Conservation (phyloP, 30 jellyfish, hydroid and myxozoan species). For the Aurelia aurita complex sp. Pacific region DNA sequence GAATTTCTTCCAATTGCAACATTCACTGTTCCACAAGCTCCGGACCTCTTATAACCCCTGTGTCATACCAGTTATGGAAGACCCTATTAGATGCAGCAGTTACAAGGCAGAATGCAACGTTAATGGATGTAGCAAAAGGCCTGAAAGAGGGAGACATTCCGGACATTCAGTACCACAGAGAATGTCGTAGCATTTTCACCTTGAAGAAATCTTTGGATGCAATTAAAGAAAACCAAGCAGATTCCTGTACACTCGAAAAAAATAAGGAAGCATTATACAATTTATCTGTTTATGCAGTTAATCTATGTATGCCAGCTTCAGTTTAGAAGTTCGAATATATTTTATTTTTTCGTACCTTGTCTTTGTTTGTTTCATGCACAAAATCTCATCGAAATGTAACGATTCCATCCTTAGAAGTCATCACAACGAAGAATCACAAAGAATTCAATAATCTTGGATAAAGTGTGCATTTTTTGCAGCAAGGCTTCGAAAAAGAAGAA, state of each 20-base stretch:
- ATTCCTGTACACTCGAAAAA: conserved; percentile 13
- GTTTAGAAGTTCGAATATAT: no score
- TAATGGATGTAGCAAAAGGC: conserved; percentile 1
- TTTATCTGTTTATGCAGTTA: no score
- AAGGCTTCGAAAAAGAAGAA: conserved; percentile 3
- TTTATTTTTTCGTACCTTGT: no score
- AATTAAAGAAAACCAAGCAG: background rate
- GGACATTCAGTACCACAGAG: conserved; percentile 27
- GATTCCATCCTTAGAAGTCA: background rate
- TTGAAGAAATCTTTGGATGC: conserved; percentile 10
- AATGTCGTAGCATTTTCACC: conserved; percentile 25
- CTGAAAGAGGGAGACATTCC: conserved; percentile 9
- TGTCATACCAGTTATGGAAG: conserved; percentile 27
- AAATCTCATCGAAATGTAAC: no score
- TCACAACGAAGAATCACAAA: conserved; percentile 22
- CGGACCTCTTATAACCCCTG: conserved; percentile 30
- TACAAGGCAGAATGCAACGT: no score
- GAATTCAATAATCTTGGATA: conserved; percentile 11
- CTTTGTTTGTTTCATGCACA: no score
- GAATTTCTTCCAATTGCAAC: background rate
- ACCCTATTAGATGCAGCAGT: no score
- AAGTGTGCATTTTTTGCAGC: conserved; percentile 26
- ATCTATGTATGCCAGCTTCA: no score
- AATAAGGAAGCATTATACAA: no score
- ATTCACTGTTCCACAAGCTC: conserved; percentile 6